Conservation (phyloP, 2,888 invertebrate species). For the Polydrusus pterygomalis region DNA sequence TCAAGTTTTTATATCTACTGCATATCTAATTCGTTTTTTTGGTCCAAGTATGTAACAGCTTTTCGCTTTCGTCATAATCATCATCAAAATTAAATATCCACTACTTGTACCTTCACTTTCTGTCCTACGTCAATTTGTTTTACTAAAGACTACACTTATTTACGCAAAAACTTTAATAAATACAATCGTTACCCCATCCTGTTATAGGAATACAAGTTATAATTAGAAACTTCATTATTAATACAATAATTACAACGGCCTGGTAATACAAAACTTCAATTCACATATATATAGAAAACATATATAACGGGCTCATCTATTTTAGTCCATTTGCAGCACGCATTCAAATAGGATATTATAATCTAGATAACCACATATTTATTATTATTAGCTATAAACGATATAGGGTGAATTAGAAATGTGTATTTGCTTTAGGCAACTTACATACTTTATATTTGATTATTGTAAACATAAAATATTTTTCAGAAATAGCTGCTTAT, state of each 20-base stretch:
- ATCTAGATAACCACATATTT: slow-evolving; percentile 38
- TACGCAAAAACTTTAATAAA: slow-evolving; percentile 9
- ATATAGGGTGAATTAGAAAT: slow-evolving; percentile 16
- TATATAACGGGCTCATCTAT: slow-evolving; percentile 31
- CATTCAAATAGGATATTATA: slow-evolving; percentile 36
- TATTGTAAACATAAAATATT: too few species aligned
- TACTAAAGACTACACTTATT: slow-evolving; percentile 7
- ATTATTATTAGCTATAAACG: slow-evolving; percentile 23
- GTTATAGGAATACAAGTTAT: slow-evolving; percentile 37
- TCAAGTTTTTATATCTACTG: too few species aligned
- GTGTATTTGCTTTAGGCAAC: background rate
- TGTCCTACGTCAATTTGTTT: slow-evolving; percentile 3
- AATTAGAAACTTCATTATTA: slow-evolving; percentile 50
- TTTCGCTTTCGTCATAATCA: too few species aligned
- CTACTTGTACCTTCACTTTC: too few species aligned
- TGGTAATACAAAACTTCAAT: slow-evolving; percentile 46
- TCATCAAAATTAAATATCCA: too few species aligned
- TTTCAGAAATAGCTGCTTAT: too few species aligned
- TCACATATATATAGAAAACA: slow-evolving; percentile 42
- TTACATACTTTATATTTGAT: background rate
- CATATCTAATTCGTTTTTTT: too few species aligned
- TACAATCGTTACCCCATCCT: slow-evolving; percentile 25
- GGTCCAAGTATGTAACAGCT: too few species aligned
- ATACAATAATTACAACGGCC: slow-evolving; percentile 42
- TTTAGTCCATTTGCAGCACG: slow-evolving; percentile 38